Percentiles rank a stretch among this genome's conserved stretches.
phyloP scores from a whole-genome alignment of 2,113 vertebrate genomes.

The Tetraodon nigroviridis region DNA sequence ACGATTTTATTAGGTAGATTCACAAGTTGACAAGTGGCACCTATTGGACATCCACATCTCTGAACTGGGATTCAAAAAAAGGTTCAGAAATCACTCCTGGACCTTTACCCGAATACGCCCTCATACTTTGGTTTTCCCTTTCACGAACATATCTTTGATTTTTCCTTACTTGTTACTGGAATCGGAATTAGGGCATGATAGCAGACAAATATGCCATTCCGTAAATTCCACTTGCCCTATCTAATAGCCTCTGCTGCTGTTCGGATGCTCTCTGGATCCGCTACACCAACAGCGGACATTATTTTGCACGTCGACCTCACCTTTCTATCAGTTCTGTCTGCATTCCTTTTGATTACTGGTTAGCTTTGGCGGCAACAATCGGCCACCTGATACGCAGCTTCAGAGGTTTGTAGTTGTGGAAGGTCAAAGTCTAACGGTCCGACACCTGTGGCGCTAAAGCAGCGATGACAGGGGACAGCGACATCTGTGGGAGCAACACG shows the following conservation, averaged over 20 bases:
- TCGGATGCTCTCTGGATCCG: conserved; percentile 1
- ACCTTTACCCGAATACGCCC: too few species aligned
- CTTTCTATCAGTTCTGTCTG: conserved; percentile 1
- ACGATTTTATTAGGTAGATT: too few species aligned
- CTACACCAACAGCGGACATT: conserved; percentile 6
- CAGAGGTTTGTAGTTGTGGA: conserved; percentile 10
- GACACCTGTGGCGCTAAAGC: conserved; percentile 3
- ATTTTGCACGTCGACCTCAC: conserved; percentile 1
- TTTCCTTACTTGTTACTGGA: background rate
- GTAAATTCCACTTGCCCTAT: conserved; percentile 13
- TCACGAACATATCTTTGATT: background rate
- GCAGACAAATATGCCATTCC: conserved; percentile 15
- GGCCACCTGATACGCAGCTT: conserved; percentile 43
- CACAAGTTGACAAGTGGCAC: background rate
- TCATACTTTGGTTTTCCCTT: too few species aligned
- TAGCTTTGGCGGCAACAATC: conserved; percentile 35
- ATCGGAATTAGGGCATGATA: background rate
- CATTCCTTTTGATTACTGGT: conserved; percentile 60
- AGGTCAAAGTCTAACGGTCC: conserved; percentile 43
- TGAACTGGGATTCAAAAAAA: too few species aligned
- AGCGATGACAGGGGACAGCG: background rate
- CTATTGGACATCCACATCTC: background rate
- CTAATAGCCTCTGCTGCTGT: conserved; percentile 12
- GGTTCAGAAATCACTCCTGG: too few species aligned
- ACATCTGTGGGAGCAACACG: background rate